Evolutionary conservation across 2,797 vertebrate species (phyloP), one percentile per base, ranked within the genome.

Genomic region (Percopsis omiscomaycus): DNA sequence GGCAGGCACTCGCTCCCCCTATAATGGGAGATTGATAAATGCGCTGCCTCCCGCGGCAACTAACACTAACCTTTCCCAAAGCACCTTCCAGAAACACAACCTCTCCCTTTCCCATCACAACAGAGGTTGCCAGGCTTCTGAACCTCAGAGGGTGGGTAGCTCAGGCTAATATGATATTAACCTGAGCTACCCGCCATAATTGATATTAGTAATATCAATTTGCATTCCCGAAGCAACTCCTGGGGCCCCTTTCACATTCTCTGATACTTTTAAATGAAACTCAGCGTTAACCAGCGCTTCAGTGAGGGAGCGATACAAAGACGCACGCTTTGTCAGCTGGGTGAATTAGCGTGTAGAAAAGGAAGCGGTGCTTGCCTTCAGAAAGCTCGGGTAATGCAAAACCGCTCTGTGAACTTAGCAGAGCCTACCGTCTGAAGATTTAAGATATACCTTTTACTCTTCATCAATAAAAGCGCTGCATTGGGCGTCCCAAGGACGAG

Each of bases 401-500:
- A 28, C 4, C 29, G 3, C 51, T 28, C 51, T 13, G 56, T 28
- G 27, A 32, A 37, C 59, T 50, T 45, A 61, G 56, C 67, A 45
- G 50, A 52, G 22, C 15, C 13, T 11, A 61, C 45, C 37, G 11
- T 14, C 11, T 53, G 15, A 71, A 51, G 68, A 71, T 64, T 64
- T 54, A 66, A 61, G 50, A 75, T 61, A 32, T 42, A 68, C 62
- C 54, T 55, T 58, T 61, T 61, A 57, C 11, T 56, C 30, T 14
- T 13, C 56, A 45, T 72, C 61, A 62, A 68, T 58, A 61, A 59
- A 55, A 15, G 0, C 32, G 50, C 14, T 37, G 53, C 48, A 58
- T 49, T 58, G 27, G 16, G 64, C 64, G 58, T 68, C 46, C 53
- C 56, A 68, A 66, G 54, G 71, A 71, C 57, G 22, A 27, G 56